Evolutionary conservation across 2,797 vertebrate species (phyloP), one percentile per base, ranked within the genome.

Genomic region (Propithecus perrieri): DNA sequence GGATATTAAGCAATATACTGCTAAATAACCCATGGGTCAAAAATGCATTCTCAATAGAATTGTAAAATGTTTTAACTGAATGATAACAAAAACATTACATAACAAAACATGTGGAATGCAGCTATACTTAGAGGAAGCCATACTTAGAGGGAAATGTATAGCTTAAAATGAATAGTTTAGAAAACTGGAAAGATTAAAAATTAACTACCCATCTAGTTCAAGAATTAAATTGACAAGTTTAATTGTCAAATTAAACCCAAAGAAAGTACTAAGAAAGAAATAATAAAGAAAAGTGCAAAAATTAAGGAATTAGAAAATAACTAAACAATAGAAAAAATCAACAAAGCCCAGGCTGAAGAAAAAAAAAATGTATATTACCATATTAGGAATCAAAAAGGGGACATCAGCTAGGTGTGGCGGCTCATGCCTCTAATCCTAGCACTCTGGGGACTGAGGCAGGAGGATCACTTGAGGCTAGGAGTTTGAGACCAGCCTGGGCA

Each of bases 21-120:
- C 9, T 46, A 80, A 72, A 69, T 85, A 85, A 65, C 17, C 18
- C 1, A 17, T 55, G 24, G 4, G 10, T 67, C 7, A 53, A 74
- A 80, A 11, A 89, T 15, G 17, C 15, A 53, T 61, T 84, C 15
- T 57, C 22, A 78, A 3, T 67, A 46, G 24, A 78, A 76, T 7
- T 80, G 15, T n/a, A 85, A 78, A 61, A 83, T 59, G n/a, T 65
- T 69, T 97, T 85, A 89, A 63, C 15, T 71, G 12, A 88, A 85
- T 57, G 38, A 88, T 50, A 71, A 85, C 72, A 28, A 90, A 79
- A 81, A 89, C 28, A 46, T 38, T 80, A 50, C 7, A 69, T n/a
- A 85, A 75, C n/a, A 79, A 76, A 94, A 50, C 50, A 91, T 4
- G 14, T 55, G 55, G 18, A 4, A 53, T 87, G 22, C 4, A 92